Base-by-base conservation (phyloP, 2,797 vertebrate species). In the Pseudochirops cupreus region DNA sequence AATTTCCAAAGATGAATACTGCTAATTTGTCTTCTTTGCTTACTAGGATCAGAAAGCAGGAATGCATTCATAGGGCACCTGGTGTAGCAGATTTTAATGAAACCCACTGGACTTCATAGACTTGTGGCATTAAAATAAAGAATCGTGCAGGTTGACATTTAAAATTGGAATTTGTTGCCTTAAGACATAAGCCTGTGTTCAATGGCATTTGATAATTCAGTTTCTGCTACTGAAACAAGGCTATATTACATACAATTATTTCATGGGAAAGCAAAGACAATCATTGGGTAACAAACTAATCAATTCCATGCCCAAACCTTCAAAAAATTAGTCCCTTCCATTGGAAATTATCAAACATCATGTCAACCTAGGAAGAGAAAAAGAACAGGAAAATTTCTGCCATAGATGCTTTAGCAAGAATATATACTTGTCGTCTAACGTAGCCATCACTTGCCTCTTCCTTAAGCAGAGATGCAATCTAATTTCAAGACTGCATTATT, bases 121-220 rank as follows among this genome's bases (percentile, higher is more conserved):
- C 91, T 93, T 92, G 6, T 96, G 91, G 94, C 91, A 96, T 98
- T 98, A 97, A 98, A 98, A 98, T 95, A 97, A 97, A 97, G 92
- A 92, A 92, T 94, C 94, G 29, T 82, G 94, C 96, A 96, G 97
- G 92, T 56, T 98, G 98, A 98, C 97, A 98, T 99, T 99, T 98
- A 97, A 97, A 97, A 97, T 95, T 96, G 92, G 96, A 98, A 98
- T 97, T 46, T 96, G 74, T 92, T 98, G 97, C 98, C 97, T 52
- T 5, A 1, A 98, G 97, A 98, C 93, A 97, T 55, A 95, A 97
- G 53, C 94, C 91, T 95, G 92, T 98, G 98, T 96, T 98, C 97
- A 96, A 95, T 98, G 98, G 95, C 97, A 98, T 99, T 98, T 99
- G 95, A 96, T 96, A 96, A 98, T 91, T 91, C 57, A 93, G 96